Evolutionary conservation across 2,888 invertebrate genomes (phyloP), one percentile per base, ranked within the genome.

Genomic region (Heliconius hortense): DNA sequence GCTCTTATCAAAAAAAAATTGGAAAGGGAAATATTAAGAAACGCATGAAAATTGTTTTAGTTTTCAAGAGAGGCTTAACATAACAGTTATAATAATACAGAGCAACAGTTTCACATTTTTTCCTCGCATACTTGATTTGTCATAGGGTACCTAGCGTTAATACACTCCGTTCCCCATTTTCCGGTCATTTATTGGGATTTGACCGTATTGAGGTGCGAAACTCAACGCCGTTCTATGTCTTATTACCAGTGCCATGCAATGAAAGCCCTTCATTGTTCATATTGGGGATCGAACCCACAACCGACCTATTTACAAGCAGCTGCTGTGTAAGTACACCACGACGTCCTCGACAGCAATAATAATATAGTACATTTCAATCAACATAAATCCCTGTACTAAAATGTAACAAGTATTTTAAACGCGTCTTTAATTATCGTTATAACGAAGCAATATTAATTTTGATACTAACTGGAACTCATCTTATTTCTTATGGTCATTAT

Each of bases 401-500:
- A 56, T 69, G 15, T 56, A 68, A 53, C 18, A 13, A n/a, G 3
- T 24, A 31, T 56, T 15, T 56, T 13, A 56, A 68, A 28, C 5
- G 21, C 48, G 10, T 10, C 15, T 53, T 1, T 13, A 69, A 31
- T n/a, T 31, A 31, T 31, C 56, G 31, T n/a, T 56, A 24, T 31
- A 69, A 53, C 31, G 48, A 53, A 69, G 53, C 31, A 56, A 48
- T 31, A 11, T 39, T 7, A n/a, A 69, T 56, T 56, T 66, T 24
- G 31, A 56, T 24, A 69, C 31, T 66, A 56, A 69, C 31, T 69
- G 24, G 69, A 31, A 69, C 53, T 56, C 35, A 43, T 56, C 31
- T 56, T 56, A 69, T 69, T 69, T 56, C 69, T 56, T 69, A 56
- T 69, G 28, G 35, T n/a, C 35, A 35, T 69, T 69, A 56, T 56